Evolutionary conservation across 2,797 vertebrate genomes (phyloP).

Genomic region (Pipistrellus pygmaeus): DNA sequence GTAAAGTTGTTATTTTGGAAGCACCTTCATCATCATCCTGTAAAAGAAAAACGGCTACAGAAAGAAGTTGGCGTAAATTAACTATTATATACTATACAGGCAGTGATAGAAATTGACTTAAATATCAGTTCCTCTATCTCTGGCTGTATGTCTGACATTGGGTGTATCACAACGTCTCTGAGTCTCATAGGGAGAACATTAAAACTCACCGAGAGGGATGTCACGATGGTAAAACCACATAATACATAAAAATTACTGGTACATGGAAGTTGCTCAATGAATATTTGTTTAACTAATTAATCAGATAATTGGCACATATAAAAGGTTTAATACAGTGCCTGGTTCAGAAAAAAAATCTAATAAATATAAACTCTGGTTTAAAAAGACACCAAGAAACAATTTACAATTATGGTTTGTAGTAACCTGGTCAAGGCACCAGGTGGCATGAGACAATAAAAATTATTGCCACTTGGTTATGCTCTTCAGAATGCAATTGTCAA

Average conservation of each 20-base stretch:
- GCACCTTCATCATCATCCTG: neutral
- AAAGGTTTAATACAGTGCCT: neutral
- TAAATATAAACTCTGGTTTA: slow-evolving; percentile 10
- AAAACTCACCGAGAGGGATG: neutral
- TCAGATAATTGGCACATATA: neutral
- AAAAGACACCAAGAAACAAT: neutral
- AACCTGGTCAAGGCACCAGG: slow-evolving; percentile 68
- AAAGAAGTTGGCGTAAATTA: neutral
- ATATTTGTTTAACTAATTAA: slow-evolving; percentile 9
- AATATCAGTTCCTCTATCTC: neutral
- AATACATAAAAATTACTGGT: neutral
- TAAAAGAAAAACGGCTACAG: slow-evolving; percentile 39
- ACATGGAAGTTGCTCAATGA: neutral
- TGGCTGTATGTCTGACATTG: neutral
- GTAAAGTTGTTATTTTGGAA: neutral
- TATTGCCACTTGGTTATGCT: neutral
- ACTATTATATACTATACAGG: neutral
- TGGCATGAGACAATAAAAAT: slow-evolving; percentile 76
- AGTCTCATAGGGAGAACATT: neutral
- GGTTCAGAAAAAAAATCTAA: neutral
- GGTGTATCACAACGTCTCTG: neutral
- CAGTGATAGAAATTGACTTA: slow-evolving; percentile 4
- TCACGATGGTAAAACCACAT: neutral
- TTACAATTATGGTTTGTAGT: slow-evolving; percentile 43
- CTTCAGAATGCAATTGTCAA: slow-evolving; percentile 25